A percentile compares a stretch with the other conserved stretches of the same genome.
phyloP scores from a whole-genome alignment of 2,113 vertebrate genomes.

The Rhipidura dahli region DNA sequence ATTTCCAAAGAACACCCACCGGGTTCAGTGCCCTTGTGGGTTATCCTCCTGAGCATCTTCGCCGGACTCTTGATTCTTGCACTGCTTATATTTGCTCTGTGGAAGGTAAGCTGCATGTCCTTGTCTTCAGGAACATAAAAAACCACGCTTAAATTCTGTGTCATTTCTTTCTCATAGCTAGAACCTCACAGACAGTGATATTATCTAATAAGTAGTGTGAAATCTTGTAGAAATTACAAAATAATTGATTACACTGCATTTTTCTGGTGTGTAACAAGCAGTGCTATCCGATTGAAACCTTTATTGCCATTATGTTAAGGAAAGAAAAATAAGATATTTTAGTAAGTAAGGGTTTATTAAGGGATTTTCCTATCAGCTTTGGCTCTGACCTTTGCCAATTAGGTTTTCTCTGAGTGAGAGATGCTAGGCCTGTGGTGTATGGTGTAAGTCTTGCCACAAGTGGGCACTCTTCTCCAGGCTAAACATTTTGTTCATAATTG shows the following conservation, averaged over 20 bases:
- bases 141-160: background rate
- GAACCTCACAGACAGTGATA: background rate
- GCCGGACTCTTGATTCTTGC: slow-evolving; percentile 89
- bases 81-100: slow-evolving; percentile 90
- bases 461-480: slow-evolving; percentile 33
- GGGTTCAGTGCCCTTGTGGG: slow-evolving; percentile 88
- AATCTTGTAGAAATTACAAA: background rate
- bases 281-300: background rate
- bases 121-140: background rate
- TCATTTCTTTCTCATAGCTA: background rate
- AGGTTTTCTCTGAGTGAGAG: background rate
- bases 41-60: slow-evolving; percentile 91
- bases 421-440: background rate
- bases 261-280: background rate
- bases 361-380: background rate
- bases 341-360: background rate
- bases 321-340: background rate
- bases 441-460: slow-evolving; percentile 21
- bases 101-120: slow-evolving; percentile 83
- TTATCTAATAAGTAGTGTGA: background rate
- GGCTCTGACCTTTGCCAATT: background rate
- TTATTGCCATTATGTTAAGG: background rate
- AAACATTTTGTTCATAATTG: background rate
- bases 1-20: slow-evolving; percentile 84
- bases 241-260: background rate